Evolutionary conservation across 2,113 vertebrate genomes (phyloP), one percentile per base, ranked within the genome.

Genomic region (Calyptomena viridis): DNA sequence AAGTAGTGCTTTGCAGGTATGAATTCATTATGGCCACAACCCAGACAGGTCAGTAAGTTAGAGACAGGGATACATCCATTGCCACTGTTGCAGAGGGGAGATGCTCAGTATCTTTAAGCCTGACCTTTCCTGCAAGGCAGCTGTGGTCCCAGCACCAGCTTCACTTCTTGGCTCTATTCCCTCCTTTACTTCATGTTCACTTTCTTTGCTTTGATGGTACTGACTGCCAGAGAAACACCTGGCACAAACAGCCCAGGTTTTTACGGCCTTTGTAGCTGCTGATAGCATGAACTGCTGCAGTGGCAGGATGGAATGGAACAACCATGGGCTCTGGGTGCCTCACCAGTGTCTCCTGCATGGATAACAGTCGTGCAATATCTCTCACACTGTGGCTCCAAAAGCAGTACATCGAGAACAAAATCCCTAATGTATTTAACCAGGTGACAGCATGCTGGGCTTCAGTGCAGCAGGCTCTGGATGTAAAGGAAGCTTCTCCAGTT

Each of bases 321-420:
- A 12, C 47, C 19, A 1, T 0, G 1, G 27, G 17, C 33, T 83
- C 19, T 64, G 35, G 16, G 12, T 17, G 28, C 46, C 55, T 66
- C 31, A 46, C 22, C 5, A 9, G 14, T 42, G 14, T 19, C 66
- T 67, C 13, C 50, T 55, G 46, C 25, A 16, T 3, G 6, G 28
- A 15, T 46, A 69, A n/a, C 8, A 49, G 13, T 50, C 56, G 55
- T 66, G 64, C 37, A 28, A 27, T 19, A 14, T 28, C 62, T 33
- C 1, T 28, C 40, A 60, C 33, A 18, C 25, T 18, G 23, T 2
- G 0, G 5, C 31, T 27, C 9, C 11, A 8, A 23, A n/a, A 87
- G 23, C 4, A 42, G 28, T 13, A 22, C 20, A 20, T 0, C n/a
- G 27, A 78, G 40, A 78, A 49, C 7, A 84, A 81, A 89, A 73